phyloP scores from a whole-genome alignment of 2,113 vertebrate species.

The Poeciliopsis prolifica region DNA sequence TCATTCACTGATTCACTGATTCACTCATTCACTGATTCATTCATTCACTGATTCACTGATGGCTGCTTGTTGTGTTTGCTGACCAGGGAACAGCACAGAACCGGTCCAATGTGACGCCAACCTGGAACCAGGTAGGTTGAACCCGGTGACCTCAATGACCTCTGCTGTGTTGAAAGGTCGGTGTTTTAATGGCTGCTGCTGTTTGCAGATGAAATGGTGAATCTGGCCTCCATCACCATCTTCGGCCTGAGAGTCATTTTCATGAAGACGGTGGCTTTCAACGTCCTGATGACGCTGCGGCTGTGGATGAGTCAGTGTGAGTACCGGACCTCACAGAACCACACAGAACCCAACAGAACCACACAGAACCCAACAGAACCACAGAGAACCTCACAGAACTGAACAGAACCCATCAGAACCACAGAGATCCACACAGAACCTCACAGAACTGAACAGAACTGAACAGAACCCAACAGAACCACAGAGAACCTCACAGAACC shows the following conservation, averaged over 20 bases:
- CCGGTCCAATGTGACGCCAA: rapidly evolving
- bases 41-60: neutral
- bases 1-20: too few species aligned
- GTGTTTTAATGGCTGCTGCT: neutral
- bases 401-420: too few species aligned
- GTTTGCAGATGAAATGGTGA: conserved; percentile 70
- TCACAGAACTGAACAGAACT: too few species aligned
- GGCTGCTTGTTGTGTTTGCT: neutral
- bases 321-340: conserved; percentile 21
- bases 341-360: neutral
- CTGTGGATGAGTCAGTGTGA: conserved; percentile 72
- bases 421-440: too few species aligned
- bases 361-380: too few species aligned
- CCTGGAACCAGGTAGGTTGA: conserved; percentile 20
- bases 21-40: too few species aligned
- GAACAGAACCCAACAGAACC: too few species aligned
- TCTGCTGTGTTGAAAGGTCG: neutral
- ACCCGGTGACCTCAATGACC: neutral
- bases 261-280: conserved; percentile 84
- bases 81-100: rapidly evolving
- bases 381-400: too few species aligned
- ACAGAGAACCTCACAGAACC: too few species aligned
- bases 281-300: conserved; percentile 82
- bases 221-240: conserved; percentile 76
- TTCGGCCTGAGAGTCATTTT: conserved; percentile 84